Base-by-base conservation (phyloP, 2,888 invertebrate genomes). In the Allolobophora icterica region DNA sequence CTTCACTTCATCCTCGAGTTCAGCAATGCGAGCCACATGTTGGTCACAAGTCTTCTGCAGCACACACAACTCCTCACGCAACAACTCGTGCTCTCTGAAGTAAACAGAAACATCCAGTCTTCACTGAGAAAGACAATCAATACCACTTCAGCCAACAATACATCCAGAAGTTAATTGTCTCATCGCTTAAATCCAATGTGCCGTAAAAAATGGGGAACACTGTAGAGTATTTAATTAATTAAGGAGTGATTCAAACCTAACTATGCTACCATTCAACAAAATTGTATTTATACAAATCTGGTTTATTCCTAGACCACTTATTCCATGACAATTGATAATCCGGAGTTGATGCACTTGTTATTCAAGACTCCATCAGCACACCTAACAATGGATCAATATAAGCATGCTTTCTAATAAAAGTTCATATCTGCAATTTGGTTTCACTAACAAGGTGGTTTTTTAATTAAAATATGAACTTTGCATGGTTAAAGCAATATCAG, bases 1-100 rank as follows among this genome's bases (percentile, higher is more conserved):
- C 94, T 97, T 97, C 89, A 99, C 94, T 94, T 99, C 99, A 89
- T 98, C 98, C 92, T 99, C 99, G 30, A 99, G 95, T 93, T 98
- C 97, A 52, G 97, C 96, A 17, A 99, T 97, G 92, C 97, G 96
- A 91, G 97, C 97, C 90, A 97, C 97, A 92, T 99, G 96, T 94
- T 97, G 97, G 92, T 97, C 97, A 94, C 98, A 97, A 1, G 98
- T 97, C 52, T 97, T 96, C 94, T 98, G 97, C 93, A 99, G 96
- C 42, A 97, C 97, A 91, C 97, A 96, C 35, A 99, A 97, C 95
- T 99, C 98, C 95, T 99, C 99, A 34, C 98, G 97, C 84, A 99
- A 96, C 94, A 99, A 99, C 96, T 99, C 99, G 94, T 98, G 96
- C 94, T 97, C 97, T 94, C 97, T 97, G 94, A 90, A 42, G 38